These are phyloP conservation scores for Chloropsis hardwickii DNA, from an alignment of 2,113 vertebrate species.

Conservation along the genomic window DNA sequence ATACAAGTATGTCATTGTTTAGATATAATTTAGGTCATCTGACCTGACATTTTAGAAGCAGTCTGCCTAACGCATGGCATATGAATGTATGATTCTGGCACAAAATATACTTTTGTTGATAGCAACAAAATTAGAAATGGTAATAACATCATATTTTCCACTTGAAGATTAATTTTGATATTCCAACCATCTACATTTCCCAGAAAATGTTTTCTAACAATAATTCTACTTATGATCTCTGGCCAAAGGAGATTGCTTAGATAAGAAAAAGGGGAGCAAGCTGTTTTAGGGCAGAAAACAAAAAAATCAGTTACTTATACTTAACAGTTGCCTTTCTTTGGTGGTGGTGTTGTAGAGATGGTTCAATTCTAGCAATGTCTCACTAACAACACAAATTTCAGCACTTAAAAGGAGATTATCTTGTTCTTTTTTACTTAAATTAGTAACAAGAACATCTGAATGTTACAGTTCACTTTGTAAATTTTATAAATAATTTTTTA, in stretches of 20 bases:
- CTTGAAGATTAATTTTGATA: constrained; percentile 37
- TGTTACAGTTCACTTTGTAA: neutral
- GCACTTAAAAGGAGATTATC: neutral
- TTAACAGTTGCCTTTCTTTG: neutral
- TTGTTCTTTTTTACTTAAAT: neutral
- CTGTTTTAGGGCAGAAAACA: neutral
- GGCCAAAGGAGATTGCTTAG: neutral
- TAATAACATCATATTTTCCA: constrained; percentile 25
- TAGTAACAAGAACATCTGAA: neutral
- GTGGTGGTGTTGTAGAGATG: neutral
- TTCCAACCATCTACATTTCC: neutral
- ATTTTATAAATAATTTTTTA: neutral
- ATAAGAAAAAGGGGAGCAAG: neutral
- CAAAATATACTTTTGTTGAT: constrained; percentile 16
- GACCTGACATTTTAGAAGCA: constrained; percentile 24
- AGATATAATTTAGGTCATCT: neutral
- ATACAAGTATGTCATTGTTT: constrained; percentile 5
- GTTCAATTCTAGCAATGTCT: neutral
- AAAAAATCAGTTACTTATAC: neutral
- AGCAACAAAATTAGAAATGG: constrained; percentile 20
- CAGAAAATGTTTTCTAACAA: constrained; percentile 17
- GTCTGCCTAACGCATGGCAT: neutral
- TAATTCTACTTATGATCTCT: neutral
- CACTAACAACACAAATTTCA: neutral
- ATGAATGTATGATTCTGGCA: neutral